Evolutionary conservation across 2,797 vertebrate species (phyloP), one percentile per base, ranked within the genome.

Genomic region (Danio tinwini): DNA sequence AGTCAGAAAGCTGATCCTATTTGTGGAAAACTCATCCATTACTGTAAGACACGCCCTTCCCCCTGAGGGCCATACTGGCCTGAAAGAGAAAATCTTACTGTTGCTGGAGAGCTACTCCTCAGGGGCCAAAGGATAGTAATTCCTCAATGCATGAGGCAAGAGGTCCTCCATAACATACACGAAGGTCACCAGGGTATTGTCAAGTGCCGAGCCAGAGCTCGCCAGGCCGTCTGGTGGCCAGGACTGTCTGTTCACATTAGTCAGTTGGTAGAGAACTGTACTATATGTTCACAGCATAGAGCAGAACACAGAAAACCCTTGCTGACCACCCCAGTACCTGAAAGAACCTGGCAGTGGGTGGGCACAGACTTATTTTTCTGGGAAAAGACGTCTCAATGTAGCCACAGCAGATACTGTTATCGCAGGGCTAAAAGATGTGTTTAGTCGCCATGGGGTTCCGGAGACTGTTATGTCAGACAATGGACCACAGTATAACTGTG

Each of bases 311-410:
- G 63, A 83, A 82, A 84, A 59, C 76, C 78, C 3, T 13, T 83
- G 78, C 5, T 84, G 29, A 69, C 81, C 1, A 87, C 76, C 0
- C 52, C 81, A 7, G 61, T 85, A 13, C 81, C 42, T 37, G 49
- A 85, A 7, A 53, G 76, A 14, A 76, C 79, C 5, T 84, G 86
- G 78, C 63, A 85, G 19, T 5, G 74, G 10, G 82, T 84, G 1
- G 76, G 74, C 9, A 76, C 82, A 52, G 85, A 82, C 49, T 37
- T 85, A 39, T 84, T 85, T 17, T 78, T 78, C n/a, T 82, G 82
- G 81, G 69, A 83, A 29, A 85, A 76, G 39, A 62, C 82, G 55
- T 6, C 82, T 84, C 5, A 81, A 50, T 3, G 59, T 71, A 0
- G 42, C 73, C 5, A 76, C 76, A 13, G 79, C 77, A 0, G 42